Percentiles rank a stretch among this genome's conserved stretches.
phyloP scores from a whole-genome alignment of 2,888 invertebrate genomes.

The Acronicta psi region DNA sequence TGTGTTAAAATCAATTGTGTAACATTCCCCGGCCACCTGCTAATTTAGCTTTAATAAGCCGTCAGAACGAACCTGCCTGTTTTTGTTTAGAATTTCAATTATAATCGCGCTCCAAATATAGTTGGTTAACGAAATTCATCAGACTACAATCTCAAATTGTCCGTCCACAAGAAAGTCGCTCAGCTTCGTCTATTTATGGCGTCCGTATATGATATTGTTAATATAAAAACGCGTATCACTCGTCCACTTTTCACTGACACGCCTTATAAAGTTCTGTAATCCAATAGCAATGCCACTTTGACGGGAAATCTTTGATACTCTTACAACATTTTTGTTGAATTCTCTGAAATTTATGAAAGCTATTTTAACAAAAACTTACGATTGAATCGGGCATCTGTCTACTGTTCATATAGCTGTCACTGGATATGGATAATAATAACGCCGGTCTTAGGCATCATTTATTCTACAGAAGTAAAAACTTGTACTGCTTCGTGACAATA shows the following conservation, averaged over 20 bases:
- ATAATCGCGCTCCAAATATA: conserved; percentile 51
- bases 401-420: conserved; percentile 13
- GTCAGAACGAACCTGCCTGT: conserved; percentile 15
- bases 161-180: conserved; percentile 74
- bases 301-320: conserved; percentile 71
- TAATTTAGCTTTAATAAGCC: conserved; percentile 50
- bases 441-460: conserved; percentile 17
- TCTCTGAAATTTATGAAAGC: conserved; percentile 48
- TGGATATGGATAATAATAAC: conserved; percentile 10
- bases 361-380: conserved; percentile 44
- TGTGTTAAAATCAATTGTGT: conserved; percentile 31
- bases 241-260: conserved; percentile 78
- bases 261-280: conserved; percentile 76
- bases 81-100: conserved; percentile 55
- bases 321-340: conserved; percentile 52
- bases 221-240: conserved; percentile 73
- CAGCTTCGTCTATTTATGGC: conserved; percentile 75
- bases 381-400: conserved; percentile 21
- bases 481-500: background rate
- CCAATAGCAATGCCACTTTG: conserved; percentile 74
- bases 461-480: background rate
- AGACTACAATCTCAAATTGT: conserved; percentile 55
- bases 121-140: conserved; percentile 48
- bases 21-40: conserved; percentile 45
- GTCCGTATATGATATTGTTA: conserved; percentile 79